A percentile compares a stretch with the other conserved stretches of the same genome.
These are phyloP conservation scores for Petroica traversi DNA, from an alignment of 2,113 vertebrate species.

Conservation along the genomic window DNA sequence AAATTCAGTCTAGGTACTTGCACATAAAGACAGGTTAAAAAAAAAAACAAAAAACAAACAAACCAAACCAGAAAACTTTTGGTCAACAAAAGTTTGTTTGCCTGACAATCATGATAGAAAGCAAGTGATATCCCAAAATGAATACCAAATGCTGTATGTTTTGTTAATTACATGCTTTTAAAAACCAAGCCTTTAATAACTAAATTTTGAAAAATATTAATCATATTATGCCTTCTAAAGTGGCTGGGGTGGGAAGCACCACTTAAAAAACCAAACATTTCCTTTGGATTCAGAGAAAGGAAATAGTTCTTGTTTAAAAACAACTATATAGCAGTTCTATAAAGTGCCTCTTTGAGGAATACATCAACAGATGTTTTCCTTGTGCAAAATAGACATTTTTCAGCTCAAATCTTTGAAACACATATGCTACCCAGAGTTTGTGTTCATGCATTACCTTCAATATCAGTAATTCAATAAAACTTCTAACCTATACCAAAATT, in stretches of 20 bases:
- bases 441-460: background rate
- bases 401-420: conserved; percentile 18
- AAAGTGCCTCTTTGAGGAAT: conserved; percentile 60
- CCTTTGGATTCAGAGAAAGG: background rate
- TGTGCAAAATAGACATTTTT: conserved; percentile 45
- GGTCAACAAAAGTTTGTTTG: conserved; percentile 52
- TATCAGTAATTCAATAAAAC: background rate
- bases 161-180: background rate
- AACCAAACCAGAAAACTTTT: conserved; percentile 13
- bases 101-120: background rate
- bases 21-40: background rate
- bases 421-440: background rate
- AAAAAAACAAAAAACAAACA: background rate
- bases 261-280: background rate
- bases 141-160: background rate
- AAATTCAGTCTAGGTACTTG: background rate
- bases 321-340: background rate
- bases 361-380: conserved; percentile 40
- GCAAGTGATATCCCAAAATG: conserved; percentile 12
- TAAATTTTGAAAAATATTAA: background rate
- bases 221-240: background rate
- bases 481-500: background rate
- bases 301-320: conserved; percentile 10
- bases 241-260: conserved; percentile 6
- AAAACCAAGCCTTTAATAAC: background rate